These are phyloP conservation scores for Crossaster papposus DNA, from an alignment of 53 echinoderm and acorn worm species.

Conservation along the genomic window DNA sequence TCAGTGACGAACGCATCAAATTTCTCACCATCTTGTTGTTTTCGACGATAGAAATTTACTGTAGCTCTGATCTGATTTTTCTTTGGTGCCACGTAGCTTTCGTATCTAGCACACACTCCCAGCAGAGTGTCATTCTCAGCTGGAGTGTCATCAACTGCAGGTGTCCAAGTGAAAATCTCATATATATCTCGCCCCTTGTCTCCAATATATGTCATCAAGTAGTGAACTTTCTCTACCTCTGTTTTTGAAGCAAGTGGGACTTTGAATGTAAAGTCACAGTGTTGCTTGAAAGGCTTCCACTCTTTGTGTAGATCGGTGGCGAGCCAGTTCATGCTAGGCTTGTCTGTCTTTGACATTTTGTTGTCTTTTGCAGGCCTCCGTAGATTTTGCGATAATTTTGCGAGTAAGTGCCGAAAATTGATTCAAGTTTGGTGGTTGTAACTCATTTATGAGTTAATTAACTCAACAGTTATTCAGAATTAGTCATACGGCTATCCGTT, in stretches of 20 bases:
- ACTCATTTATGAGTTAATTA: neutral
- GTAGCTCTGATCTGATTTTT: too few species aligned
- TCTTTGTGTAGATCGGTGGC: conserved; percentile 29
- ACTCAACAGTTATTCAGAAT: neutral
- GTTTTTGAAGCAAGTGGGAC: conserved; percentile 67
- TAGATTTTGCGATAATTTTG: neutral
- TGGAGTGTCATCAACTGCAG: conserved; percentile 7
- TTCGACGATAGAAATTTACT: too few species aligned
- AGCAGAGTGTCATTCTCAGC: conserved; percentile 68
- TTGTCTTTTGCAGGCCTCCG: conserved; percentile 17
- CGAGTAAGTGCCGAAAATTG: too few species aligned
- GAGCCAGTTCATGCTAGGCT: conserved; percentile 42
- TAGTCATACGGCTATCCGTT: conserved; percentile 20
- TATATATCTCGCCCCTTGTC: conserved; percentile 76
- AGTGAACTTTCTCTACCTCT: conserved; percentile 69
- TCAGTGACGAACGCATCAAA: too few species aligned
- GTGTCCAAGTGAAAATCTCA: conserved; percentile 53
- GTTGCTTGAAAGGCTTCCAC: conserved; percentile 70
- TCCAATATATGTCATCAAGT: conserved; percentile 75
- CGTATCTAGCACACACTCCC: conserved; percentile 66
- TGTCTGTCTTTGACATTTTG: conserved; percentile 15
- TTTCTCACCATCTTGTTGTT: too few species aligned
- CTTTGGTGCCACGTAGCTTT: too few species aligned
- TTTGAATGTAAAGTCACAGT: conserved; percentile 61
- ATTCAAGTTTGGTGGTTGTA: neutral